Percentiles rank a stretch among this genome's conserved stretches.
Conservation (phyloP, 1,140 invertebrate species). For the Elymnias hypermnestra region DNA sequence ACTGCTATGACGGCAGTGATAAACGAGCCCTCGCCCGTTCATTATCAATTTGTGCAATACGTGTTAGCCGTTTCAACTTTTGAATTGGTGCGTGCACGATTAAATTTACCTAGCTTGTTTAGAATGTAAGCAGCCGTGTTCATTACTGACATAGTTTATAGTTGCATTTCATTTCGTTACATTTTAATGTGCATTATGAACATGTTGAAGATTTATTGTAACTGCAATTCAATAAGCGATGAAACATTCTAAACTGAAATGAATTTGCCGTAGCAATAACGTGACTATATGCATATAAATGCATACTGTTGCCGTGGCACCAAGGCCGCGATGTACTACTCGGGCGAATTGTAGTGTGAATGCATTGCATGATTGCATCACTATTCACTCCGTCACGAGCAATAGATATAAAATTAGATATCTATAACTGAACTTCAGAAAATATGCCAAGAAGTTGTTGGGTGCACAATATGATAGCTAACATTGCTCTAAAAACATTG, state of each 20-base stretch:
- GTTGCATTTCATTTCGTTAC: slow-evolving; percentile 1
- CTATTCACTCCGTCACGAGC: slow-evolving; percentile 13
- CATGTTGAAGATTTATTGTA: not conserved
- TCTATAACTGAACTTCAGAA: slow-evolving; percentile 13
- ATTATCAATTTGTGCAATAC: slow-evolving; percentile 64
- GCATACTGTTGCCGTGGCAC: slow-evolving; percentile 51
- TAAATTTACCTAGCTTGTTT: slow-evolving; percentile 6
- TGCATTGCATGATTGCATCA: slow-evolving; percentile 51
- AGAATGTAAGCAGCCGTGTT: slow-evolving; percentile 1
- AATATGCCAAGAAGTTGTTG: slow-evolving; percentile 3
- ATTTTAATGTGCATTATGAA: not conserved
- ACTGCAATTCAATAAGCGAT: not conserved
- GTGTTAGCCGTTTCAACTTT: slow-evolving; percentile 11
- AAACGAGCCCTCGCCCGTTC: slow-evolving; percentile 57
- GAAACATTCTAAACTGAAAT: not conserved
- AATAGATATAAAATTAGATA: slow-evolving; percentile 6
- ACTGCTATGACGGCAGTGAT: slow-evolving; percentile 66
- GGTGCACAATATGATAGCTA: slow-evolving; percentile 2
- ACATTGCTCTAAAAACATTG: slow-evolving; percentile 26
- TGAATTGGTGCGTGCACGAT: slow-evolving; percentile 6
- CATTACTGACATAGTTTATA: not conserved
- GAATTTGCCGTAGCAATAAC: too few species aligned
- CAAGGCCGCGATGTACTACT: slow-evolving; percentile 53
- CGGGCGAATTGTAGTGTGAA: slow-evolving; percentile 47
- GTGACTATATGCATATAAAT: slow-evolving; percentile 7